Base-by-base conservation (phyloP, 2,888 invertebrate species). In the Calameuta pallipes region DNA sequence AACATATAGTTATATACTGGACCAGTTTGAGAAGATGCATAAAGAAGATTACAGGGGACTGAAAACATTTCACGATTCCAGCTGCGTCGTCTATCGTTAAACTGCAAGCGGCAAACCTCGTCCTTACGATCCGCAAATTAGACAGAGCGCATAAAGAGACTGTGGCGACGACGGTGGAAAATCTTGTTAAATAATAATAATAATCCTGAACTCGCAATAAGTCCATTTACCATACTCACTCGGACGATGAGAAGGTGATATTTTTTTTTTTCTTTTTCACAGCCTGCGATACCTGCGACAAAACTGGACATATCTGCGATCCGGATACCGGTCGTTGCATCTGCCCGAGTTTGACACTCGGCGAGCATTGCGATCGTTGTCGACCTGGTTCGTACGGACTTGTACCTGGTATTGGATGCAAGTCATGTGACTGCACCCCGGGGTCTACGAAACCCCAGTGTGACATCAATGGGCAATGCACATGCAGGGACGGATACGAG, bases 291-390 rank as follows among this genome's bases (percentile, higher is more conserved):
- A 92, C 93, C 0, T 98, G 98, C 89, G 94, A 95, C 78, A 94
- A 94, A 77, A 95, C 95, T 36, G 98, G 97, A 11, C 97, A 98
- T 89, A 95, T 98, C 77, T 99, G 99, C 89, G 97, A 99, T 87
- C 94, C 96, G 0, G 93, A 95, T 83, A 97, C 95, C 76, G 99
- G 99, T 0, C 95, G 97, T 79, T 99, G 99, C 92, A 95, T 97
- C 80, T 99, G 99, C 88, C 98, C 99, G 6, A 94, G 94, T 0
- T 94, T 96, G 78, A 97, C 98, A 30, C 95, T 95, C 80, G 99
- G 99, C 11, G 93, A 95, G 15, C 94, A 94, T 41, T 99, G 98
- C 90, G 94, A 95, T 79, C 94, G 94, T 83, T 98, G 98, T 90
- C 93, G 95, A 33, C 94, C 95, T 1, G 96, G 97, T 71, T 95